Evolutionary conservation across 2,797 vertebrate species (phyloP), one percentile per base, ranked within the genome.

Genomic region (Syncerus caffer): DNA sequence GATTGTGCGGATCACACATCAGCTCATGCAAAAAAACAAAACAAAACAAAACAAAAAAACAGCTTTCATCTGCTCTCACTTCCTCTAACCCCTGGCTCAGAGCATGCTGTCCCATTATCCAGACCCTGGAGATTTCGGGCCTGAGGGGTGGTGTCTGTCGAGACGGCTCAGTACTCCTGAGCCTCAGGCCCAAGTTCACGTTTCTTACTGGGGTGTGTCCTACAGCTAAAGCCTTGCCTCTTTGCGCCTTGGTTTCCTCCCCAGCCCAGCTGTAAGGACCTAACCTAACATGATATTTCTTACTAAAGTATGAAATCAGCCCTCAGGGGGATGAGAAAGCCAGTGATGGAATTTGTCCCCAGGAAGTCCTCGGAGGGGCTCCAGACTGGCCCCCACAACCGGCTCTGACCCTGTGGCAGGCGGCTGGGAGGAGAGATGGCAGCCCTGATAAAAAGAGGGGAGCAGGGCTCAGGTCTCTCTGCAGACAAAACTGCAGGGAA

Each of bases 1-100:
- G 5, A 6, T 19, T 3, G 7, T 0, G 29, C 10, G 7, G 3
- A 7, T 16, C 3, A 1, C 29, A 2, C 3, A 38, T 3, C 17
- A 4, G 38, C 34, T 13, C 15, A 29, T 12, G 31, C 42, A 3
- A 16, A 12, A 67, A n/a, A 6, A 16, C 3, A 16, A 25, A 14
- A 45, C 42, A 76, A 27, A 9, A 31, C n/a, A n/a, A n/a, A n/a
- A n/a, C n/a, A n/a, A 15, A 76, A 27, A 5, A 23, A 2, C 8
- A 67, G 2, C 45, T 19, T 19, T 67, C 16, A 1, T 1, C 15
- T 21, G 11, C 55, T 25, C 45, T 31, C 10, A 2, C 34, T 19
- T 67, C 31, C 31, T 8, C 74, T 4, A 10, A n/a, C 1, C 1
- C 31, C 50, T 0, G 2, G 50, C 89, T 38, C 85, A 21, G 90